A percentile compares a stretch with the other conserved stretches of the same genome.
These are phyloP conservation scores for Carollia perspicillata DNA, from an alignment of 2,113 vertebrate genomes.

Conservation along the genomic window DNA sequence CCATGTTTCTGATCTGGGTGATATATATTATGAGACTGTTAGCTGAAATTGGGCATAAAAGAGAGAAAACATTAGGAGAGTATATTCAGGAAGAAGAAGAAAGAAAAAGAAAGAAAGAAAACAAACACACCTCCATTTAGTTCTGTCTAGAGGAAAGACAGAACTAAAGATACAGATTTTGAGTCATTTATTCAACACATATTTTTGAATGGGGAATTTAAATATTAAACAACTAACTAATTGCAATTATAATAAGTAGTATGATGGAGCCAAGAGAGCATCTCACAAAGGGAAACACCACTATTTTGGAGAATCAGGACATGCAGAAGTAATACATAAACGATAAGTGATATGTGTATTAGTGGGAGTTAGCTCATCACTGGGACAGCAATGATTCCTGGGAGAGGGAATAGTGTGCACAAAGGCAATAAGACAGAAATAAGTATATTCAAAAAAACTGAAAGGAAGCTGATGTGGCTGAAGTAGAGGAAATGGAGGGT, in stretches of 20 bases:
- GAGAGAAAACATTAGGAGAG: neutral
- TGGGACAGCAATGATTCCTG: neutral
- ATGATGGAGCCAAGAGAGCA: neutral
- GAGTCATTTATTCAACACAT: neutral
- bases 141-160: neutral
- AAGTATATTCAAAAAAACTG: neutral
- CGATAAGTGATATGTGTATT: neutral
- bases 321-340: neutral
- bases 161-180: neutral
- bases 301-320: neutral
- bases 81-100: neutral
- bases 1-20: neutral
- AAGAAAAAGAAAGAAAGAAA: neutral
- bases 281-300: neutral
- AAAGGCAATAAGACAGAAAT: neutral
- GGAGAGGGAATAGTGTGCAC: neutral
- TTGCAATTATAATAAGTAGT: neutral
- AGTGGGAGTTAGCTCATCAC: neutral
- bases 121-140: neutral
- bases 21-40: neutral
- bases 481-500: neutral
- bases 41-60: neutral
- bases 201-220: neutral
- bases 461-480: neutral
- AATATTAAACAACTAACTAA: neutral